phyloP scores from a whole-genome alignment of 1,140 invertebrate species.

The Drosophila tristis region DNA sequence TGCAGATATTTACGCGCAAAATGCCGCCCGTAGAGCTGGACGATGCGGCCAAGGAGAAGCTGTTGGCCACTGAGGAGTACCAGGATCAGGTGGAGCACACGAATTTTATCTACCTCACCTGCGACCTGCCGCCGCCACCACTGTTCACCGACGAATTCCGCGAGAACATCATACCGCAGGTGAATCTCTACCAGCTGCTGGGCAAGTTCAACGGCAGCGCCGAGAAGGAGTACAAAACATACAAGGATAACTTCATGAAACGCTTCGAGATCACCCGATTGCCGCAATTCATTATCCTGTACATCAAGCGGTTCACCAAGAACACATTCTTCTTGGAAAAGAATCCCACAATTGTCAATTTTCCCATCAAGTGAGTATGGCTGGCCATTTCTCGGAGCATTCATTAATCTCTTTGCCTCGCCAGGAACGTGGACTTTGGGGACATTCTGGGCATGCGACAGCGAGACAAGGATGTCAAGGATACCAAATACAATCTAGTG shows the following conservation, averaged over 20 bases:
- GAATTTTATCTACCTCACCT: constrained; percentile 97
- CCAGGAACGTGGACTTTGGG: constrained; percentile 97
- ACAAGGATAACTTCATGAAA: constrained; percentile 99
- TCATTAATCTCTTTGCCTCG: constrained; percentile 39
- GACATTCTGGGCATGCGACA: constrained; percentile 96
- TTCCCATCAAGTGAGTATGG: constrained; percentile 96
- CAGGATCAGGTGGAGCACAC: constrained; percentile 94
- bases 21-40: constrained; percentile 96
- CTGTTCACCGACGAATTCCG: constrained; percentile 98
- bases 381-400: not conserved
- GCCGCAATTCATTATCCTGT: constrained; percentile 98
- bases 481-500: constrained; percentile 96
- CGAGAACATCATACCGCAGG: constrained; percentile 99
- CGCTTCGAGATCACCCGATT: constrained; percentile 97
- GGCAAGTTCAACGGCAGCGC: constrained; percentile 98
- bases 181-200: constrained; percentile 96
- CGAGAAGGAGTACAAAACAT: constrained; percentile 99
- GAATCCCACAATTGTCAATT: constrained; percentile 99
- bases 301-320: constrained; percentile 99
- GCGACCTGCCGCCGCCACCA: constrained; percentile 97
- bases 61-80: constrained; percentile 94
- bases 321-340: constrained; percentile 99
- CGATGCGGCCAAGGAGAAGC: constrained; percentile 92
- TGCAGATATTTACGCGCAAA: constrained; percentile 97
- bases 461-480: constrained; percentile 89